These are phyloP conservation scores for Natrix natrix DNA, from an alignment of 2,797 vertebrate species.

Conservation along the genomic window DNA sequence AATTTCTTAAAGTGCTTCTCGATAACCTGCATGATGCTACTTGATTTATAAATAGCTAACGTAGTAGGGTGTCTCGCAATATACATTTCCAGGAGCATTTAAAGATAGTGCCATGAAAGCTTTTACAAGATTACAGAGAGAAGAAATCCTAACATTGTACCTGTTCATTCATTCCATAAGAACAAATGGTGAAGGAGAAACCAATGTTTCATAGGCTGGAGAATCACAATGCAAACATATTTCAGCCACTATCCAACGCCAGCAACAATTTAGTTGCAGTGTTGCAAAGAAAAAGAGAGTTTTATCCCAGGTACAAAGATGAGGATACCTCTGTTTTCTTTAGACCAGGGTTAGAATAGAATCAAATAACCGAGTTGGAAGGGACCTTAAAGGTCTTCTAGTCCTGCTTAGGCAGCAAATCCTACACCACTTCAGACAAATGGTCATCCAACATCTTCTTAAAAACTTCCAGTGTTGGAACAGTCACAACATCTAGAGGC, in stretches of 20 bases:
- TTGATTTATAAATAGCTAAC: constrained; percentile 34
- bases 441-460: too few species aligned
- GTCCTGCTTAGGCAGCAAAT: too few species aligned
- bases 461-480: too few species aligned
- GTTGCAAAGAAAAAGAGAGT: neutral
- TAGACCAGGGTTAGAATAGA: neutral
- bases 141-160: neutral
- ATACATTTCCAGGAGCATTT: constrained; percentile 24
- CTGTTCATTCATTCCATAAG: neutral
- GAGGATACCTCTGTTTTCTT: neutral
- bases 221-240: neutral
- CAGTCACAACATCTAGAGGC: too few species aligned
- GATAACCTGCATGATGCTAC: constrained; percentile 7
- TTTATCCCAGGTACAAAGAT: neutral
- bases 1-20: constrained; percentile 44
- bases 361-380: too few species aligned
- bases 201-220: neutral
- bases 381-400: too few species aligned
- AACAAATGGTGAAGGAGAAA: neutral
- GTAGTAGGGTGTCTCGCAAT: constrained; percentile 15
- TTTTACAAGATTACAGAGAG: neutral
- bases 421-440: too few species aligned
- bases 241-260: neutral
- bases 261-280: neutral
- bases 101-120: neutral